Percentiles rank a stretch among this genome's conserved stretches.
Evolutionary conservation across 2,797 vertebrate genomes (phyloP).

Genomic region (Chaetodon trifasciatus): DNA sequence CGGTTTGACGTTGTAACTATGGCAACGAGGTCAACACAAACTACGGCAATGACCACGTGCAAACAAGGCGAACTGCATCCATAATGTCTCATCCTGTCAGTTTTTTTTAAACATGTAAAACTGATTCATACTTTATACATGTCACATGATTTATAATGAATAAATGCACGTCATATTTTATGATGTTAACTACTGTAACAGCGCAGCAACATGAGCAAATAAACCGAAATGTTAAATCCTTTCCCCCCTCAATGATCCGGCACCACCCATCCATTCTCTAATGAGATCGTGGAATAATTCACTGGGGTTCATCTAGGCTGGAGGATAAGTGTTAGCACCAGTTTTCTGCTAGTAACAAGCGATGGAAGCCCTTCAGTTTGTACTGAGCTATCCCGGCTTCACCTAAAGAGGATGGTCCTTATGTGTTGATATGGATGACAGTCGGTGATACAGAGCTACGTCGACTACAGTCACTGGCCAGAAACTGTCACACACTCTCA

Average conservation of each 20-base stretch:
- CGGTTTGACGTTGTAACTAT: conserved; percentile 55
- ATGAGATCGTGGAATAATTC: conserved; percentile 65
- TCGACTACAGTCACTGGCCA: conserved; percentile 63
- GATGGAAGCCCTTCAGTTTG: neutral
- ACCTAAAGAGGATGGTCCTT: conserved; percentile 23
- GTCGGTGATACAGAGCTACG: conserved; percentile 57
- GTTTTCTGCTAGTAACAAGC: conserved; percentile 4
- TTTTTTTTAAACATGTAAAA: accelerated
- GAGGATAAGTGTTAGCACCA: neutral
- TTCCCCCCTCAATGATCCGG: conserved; percentile 58
- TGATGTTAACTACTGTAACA: neutral
- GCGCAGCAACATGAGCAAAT: conserved; percentile 1
- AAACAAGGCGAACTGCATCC: conserved; percentile 9
- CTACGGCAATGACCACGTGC: conserved; percentile 45
- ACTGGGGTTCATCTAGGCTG: conserved; percentile 26
- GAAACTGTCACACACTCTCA: conserved; percentile 64
- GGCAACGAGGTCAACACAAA: conserved; percentile 61
- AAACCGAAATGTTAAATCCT: conserved; percentile 61
- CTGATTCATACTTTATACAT: no score
- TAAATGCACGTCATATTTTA: neutral
- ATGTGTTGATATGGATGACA: conserved; percentile 57
- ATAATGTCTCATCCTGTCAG: neutral
- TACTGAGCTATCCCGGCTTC: conserved; percentile 1
- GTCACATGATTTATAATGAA: no score
- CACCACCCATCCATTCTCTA: conserved; percentile 76